A percentile compares a stretch with the other conserved stretches of the same genome.
These are phyloP conservation scores for Meloe dianella DNA, from an alignment of 2,888 invertebrate genomes.

Conservation along the genomic window DNA sequence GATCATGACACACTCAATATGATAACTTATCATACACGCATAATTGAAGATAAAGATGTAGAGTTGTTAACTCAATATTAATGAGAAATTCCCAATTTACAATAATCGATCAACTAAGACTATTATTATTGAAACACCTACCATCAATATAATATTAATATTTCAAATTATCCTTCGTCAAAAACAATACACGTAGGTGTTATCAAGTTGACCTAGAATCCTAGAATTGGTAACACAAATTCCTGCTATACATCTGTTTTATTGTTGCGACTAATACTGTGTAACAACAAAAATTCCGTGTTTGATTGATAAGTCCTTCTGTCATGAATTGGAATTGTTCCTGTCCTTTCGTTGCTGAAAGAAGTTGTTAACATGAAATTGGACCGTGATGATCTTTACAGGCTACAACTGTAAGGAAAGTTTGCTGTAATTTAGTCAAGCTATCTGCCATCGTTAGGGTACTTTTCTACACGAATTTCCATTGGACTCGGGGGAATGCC, in stretches of 20 bases:
- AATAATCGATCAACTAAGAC: no score
- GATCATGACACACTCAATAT: no score
- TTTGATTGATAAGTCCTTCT: not conserved
- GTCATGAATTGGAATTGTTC: not conserved
- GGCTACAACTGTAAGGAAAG: not conserved
- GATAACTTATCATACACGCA: no score
- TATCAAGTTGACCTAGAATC: not conserved
- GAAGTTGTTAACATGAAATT: no score
- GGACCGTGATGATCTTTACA: slow-evolving; percentile 1
- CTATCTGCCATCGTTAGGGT: not conserved
- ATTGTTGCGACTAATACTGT: not conserved
- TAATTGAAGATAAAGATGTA: no score
- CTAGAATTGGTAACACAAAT: not conserved
- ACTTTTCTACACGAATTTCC: not conserved
- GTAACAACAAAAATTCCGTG: not conserved
- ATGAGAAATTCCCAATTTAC: no score
- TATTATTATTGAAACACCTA: no score
- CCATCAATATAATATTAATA: no score
- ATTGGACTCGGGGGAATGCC: not conserved
- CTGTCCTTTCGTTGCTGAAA: no score
- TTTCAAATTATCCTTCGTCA: no score
- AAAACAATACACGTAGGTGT: not conserved
- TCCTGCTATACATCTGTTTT: not conserved
- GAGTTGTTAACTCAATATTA: no score
- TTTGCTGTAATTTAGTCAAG: no score